Evolutionary conservation across 1,140 invertebrate genomes (phyloP).

Genomic region (Drosophila pruinosa): DNA sequence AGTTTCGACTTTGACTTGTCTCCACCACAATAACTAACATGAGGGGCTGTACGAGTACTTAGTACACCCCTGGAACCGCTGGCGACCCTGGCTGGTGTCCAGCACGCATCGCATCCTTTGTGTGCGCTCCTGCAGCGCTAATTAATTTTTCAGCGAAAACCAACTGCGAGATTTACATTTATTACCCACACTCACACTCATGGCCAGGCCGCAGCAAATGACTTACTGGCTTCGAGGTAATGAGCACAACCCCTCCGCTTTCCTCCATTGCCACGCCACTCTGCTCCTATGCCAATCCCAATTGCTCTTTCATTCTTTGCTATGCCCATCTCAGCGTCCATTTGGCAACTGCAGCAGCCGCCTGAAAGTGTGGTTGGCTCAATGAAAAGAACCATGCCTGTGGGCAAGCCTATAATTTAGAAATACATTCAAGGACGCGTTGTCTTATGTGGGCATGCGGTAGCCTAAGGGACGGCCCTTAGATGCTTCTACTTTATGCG

Average conservation of each 20-base stretch:
- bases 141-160: conserved; percentile 70
- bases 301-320: not conserved
- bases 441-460: conserved; percentile 52
- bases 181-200: conserved; percentile 55
- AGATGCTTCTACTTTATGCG: conserved; percentile 73
- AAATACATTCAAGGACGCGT: conserved; percentile 55
- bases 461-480: conserved; percentile 50
- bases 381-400: not conserved
- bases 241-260: conserved; percentile 39
- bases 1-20: conserved; percentile 55
- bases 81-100: conserved; percentile 4
- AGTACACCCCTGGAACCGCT: too few species aligned
- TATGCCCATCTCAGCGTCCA: conserved; percentile 11
- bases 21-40: not conserved
- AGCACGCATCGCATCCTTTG: conserved; percentile 23
- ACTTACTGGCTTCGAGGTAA: conserved; percentile 60
- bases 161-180: conserved; percentile 72
- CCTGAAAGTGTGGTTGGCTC: not conserved
- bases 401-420: conserved; percentile 11
- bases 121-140: conserved; percentile 76
- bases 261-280: not conserved
- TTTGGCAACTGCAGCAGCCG: conserved; percentile 20
- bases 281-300: conserved; percentile 1
- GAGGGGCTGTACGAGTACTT: too few species aligned
- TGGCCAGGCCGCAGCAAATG: conserved; percentile 41